phyloP scores from a whole-genome alignment of 2,888 invertebrate species.

The Protophormia terraenovae region DNA sequence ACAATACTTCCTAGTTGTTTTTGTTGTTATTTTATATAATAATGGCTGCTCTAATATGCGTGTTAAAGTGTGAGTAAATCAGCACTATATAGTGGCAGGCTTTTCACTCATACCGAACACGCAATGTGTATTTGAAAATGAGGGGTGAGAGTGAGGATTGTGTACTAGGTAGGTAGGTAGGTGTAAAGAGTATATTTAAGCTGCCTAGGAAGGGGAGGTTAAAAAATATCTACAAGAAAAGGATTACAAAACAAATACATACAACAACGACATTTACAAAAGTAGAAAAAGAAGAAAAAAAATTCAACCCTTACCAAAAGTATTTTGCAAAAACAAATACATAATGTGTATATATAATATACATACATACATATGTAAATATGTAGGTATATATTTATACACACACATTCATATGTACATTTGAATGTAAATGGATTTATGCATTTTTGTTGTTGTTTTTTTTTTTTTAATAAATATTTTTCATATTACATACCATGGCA shows the following conservation, averaged over 20 bases:
- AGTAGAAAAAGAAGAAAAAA: not conserved
- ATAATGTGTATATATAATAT: not conserved
- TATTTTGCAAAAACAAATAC: conserved; percentile 6
- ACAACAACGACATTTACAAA: conserved; percentile 14
- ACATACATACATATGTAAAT: not conserved
- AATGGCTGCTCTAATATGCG: conserved; percentile 68
- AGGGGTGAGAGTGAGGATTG: not conserved
- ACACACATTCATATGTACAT: too few species aligned
- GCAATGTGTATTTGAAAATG: conserved; percentile 20
- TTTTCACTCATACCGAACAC: conserved; percentile 56
- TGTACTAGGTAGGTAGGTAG: too few species aligned
- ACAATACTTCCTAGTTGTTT: conserved; percentile 32
- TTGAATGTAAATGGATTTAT: not conserved
- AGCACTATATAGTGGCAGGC: conserved; percentile 58
- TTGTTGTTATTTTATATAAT: conserved; percentile 59
- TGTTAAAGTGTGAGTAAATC: conserved; percentile 66
- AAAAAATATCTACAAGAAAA: conserved; percentile 25
- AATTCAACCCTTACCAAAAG: conserved; percentile 49
- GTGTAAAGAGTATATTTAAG: not conserved
- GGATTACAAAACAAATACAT: not conserved
- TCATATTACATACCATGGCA: not conserved
- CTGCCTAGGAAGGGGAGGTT: conserved; percentile 30
- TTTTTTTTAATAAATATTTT: not conserved
- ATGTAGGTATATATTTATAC: not conserved
- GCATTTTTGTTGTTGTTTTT: not conserved